These are phyloP conservation scores for Tretioscincus oriximinensis DNA, from an alignment of 2,113 vertebrate genomes.

Conservation along the genomic window DNA sequence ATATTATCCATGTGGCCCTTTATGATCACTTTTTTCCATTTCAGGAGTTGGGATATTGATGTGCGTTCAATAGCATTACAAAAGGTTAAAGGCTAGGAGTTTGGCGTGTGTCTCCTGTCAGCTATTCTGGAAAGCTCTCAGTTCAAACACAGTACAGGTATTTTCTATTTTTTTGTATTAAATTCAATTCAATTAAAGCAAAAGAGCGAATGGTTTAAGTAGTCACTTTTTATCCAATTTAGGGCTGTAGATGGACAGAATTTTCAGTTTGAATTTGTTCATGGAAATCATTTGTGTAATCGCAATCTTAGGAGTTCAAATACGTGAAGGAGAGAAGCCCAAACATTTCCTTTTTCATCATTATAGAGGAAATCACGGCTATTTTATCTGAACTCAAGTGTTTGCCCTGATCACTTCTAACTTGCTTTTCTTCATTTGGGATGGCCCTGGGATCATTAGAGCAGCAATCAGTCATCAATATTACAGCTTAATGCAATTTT, in stretches of 20 bases:
- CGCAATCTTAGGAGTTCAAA: not conserved
- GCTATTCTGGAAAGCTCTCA: not conserved
- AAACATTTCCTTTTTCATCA: not conserved
- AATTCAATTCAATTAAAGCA: not conserved
- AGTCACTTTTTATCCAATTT: not conserved
- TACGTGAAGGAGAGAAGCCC: not conserved
- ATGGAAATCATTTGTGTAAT: not conserved
- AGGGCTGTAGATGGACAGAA: not conserved
- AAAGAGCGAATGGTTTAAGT: not conserved
- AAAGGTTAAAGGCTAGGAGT: not conserved
- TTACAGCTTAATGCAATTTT: slow-evolving; percentile 28
- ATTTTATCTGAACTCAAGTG: not conserved
- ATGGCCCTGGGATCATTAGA: slow-evolving; percentile 1
- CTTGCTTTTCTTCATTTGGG: not conserved
- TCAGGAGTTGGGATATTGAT: not conserved
- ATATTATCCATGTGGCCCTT: not conserved
- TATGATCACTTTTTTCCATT: not conserved
- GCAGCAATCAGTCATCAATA: slow-evolving; percentile 8
- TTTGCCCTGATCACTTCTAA: not conserved
- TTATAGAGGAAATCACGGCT: not conserved
- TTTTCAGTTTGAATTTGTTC: not conserved
- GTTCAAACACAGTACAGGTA: not conserved
- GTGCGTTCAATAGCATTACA: not conserved
- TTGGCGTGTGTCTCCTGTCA: not conserved
- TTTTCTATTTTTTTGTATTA: not conserved